Base-by-base conservation (phyloP, 2,797 vertebrate species). In the Alfaro cultratus region DNA sequence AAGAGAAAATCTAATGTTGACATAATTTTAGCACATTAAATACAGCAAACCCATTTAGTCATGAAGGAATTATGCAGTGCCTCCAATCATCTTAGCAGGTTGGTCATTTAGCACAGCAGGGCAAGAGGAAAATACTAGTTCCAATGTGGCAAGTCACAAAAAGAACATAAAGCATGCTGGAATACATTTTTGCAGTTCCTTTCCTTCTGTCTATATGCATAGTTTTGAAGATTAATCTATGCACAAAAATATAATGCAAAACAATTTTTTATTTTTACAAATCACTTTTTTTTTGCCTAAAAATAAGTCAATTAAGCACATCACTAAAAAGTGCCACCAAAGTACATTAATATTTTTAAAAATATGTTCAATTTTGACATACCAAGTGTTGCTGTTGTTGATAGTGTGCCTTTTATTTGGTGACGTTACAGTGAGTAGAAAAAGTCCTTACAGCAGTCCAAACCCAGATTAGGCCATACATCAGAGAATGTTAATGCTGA, bases 391-490 rank as follows among this genome's bases (percentile, higher is more conserved):
- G 7, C 41, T 71, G 12, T 29, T 29, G 43, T 71, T 11, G 36
- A 89, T 91, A 78, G 75, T 83, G 84, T 88, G 82, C 90, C 88
- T 84, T 92, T 93, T 92, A 91, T 86, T 91, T 88, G 11, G 75
- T 85, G 89, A 88, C 91, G 85, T 85, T 71, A 75, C 71, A 80
- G 87, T 84, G 81, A 87, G 82, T 85, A 74, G 83, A 89, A 87
- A 62, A 26, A 75, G 46, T 80, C 88, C 79, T 89, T 75, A 76
- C 78, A 80, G 81, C 84, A 80, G 74, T 46, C 7, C 82, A 76
- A 86, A 73, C 78, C 83, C 90, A 88, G 94, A 94, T 93, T 92
- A 92, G 91, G 82, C 86, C 87, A 68, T 90, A 90, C 92, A 93
- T 94, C 93, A 92, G 86, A 93, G 88, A 90, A 82, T 36, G 84